Conservation (phyloP, 2,888 invertebrate genomes). For the Apodemia hepburni region DNA sequence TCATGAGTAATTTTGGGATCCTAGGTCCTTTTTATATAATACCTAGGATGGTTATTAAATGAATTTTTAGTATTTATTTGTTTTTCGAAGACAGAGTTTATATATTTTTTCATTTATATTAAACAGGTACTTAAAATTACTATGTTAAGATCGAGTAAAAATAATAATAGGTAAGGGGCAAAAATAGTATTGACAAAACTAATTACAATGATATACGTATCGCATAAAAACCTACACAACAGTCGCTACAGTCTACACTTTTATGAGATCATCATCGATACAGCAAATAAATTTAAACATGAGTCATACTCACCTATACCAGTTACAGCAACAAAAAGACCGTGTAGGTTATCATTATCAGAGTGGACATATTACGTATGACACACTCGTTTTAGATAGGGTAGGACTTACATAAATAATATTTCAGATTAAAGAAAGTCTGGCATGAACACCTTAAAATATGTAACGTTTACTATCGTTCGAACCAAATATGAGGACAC, state of each 20-base stretch:
- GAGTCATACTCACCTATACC: conserved; percentile 74
- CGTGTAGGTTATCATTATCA: conserved; percentile 76
- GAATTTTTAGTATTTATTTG: not conserved
- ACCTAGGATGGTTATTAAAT: too few species aligned
- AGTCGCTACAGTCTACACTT: conserved; percentile 40
- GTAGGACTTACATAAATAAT: conserved; percentile 43
- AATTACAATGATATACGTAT: conserved; percentile 10
- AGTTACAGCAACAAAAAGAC: conserved; percentile 66
- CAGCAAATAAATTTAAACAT: conserved; percentile 79
- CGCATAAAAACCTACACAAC: conserved; percentile 22
- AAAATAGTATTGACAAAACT: conserved; percentile 22
- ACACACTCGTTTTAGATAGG: conserved; percentile 42
- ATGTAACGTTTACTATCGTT: not conserved
- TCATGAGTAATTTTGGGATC: too few species aligned
- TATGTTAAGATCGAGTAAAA: not conserved
- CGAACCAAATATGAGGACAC: not conserved
- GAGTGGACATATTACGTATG: conserved; percentile 45
- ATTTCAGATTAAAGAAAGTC: conserved; percentile 29
- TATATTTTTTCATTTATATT: not conserved
- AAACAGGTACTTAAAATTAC: not conserved
- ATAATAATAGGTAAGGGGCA: not conserved
- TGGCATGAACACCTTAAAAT: not conserved
- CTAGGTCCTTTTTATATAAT: too few species aligned
- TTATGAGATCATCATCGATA: conserved; percentile 66
- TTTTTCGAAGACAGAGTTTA: not conserved